Evolutionary conservation across 1,140 invertebrate species (phyloP).

Genomic region (Calycopis cecrops): DNA sequence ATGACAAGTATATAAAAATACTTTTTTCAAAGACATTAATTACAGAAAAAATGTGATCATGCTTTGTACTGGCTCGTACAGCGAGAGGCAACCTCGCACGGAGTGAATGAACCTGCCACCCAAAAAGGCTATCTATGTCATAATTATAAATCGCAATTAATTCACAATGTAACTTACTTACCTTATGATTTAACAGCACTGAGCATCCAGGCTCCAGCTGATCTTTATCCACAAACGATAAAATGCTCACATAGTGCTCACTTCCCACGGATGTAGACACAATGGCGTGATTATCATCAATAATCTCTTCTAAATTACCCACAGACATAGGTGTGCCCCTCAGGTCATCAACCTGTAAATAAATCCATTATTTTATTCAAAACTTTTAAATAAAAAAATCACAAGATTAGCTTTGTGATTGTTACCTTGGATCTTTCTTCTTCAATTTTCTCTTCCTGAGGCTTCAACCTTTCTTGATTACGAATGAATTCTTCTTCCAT

Average conservation of each 20-base stretch:
- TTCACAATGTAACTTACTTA: constrained; percentile 28
- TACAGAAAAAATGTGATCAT: no score
- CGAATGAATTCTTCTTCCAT: constrained; percentile 99
- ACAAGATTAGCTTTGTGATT: neutral
- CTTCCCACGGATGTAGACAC: constrained; percentile 99
- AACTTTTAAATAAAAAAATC: neutral
- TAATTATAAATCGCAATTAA: no score
- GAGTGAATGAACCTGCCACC: no score
- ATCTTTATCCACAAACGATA: constrained; percentile 99
- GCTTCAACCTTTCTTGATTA: constrained; percentile 98
- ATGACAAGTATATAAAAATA: no score
- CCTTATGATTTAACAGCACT: constrained; percentile 98
- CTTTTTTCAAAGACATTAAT: no score
- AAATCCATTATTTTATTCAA: neutral
- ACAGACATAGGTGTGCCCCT: constrained; percentile 99
- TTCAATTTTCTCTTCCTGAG: constrained; percentile 99
- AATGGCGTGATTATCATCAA: constrained; percentile 99
- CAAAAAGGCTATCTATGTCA: no score
- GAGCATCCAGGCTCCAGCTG: constrained; percentile 99
- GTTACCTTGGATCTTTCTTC: constrained; percentile 92
- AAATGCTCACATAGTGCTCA: constrained; percentile 99
- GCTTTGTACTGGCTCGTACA: no score
- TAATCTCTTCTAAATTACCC: constrained; percentile 99
- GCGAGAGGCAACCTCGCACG: no score
- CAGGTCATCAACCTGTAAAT: constrained; percentile 91